These are phyloP conservation scores for Ceuthmochares aereus DNA, from an alignment of 2,113 vertebrate species.

Conservation along the genomic window DNA sequence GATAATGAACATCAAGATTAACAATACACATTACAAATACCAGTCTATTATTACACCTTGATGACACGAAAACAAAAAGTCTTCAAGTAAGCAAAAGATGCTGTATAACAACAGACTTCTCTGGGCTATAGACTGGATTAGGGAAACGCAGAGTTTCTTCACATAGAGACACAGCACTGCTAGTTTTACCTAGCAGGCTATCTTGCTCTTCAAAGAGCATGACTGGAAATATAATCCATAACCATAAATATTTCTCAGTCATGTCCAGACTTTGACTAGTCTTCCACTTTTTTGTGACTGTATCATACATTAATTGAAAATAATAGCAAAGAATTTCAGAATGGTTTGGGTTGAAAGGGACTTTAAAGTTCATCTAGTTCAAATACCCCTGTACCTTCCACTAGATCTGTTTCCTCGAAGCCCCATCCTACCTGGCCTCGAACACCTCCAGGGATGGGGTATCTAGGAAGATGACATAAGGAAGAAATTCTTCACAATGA, in stretches of 20 bases:
- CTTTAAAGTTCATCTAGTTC: no score
- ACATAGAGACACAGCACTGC: not conserved
- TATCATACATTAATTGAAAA: not conserved
- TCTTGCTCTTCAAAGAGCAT: not conserved
- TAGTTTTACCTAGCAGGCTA: not conserved
- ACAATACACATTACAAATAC: not conserved
- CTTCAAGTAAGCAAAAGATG: not conserved
- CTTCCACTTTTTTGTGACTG: not conserved
- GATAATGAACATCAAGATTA: constrained; percentile 52
- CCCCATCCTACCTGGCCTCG: no score
- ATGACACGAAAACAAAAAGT: not conserved
- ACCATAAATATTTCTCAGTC: not conserved
- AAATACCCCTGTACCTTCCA: no score
- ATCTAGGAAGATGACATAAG: no score
- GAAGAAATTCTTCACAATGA: no score
- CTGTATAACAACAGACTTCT: not conserved
- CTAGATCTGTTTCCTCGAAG: no score
- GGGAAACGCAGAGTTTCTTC: not conserved
- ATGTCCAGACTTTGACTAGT: not conserved
- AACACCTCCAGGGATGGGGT: no score
- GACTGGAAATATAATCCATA: not conserved
- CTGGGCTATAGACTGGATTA: not conserved
- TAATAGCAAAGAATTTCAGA: not conserved
- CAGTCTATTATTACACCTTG: constrained; percentile 9
- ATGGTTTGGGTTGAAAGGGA: no score